Evolutionary conservation across 1,140 invertebrate genomes (phyloP).

Genomic region (Drosophila cardini): DNA sequence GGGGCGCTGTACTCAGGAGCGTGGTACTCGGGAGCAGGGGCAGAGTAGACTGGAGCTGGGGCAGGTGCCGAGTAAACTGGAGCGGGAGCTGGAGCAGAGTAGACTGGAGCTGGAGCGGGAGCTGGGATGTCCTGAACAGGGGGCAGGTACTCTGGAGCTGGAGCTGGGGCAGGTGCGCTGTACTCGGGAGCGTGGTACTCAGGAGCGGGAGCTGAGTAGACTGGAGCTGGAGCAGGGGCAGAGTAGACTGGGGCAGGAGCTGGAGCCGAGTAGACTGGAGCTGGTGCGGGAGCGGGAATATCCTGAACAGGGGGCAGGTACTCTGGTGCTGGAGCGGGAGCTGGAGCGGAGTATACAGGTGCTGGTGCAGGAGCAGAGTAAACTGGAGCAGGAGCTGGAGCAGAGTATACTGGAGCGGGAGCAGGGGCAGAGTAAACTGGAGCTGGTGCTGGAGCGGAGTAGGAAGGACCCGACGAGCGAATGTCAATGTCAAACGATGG

Average conservation of each 20-base stretch:
- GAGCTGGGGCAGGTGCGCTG: conserved; percentile 45
- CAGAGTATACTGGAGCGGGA: conserved; percentile 44
- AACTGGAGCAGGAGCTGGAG: conserved; percentile 38
- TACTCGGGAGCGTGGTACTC: conserved; percentile 31
- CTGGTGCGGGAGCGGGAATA: conserved; percentile 37
- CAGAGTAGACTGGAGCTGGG: conserved; percentile 36
- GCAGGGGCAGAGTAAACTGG: conserved; percentile 56
- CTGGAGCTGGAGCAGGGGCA: conserved; percentile 40
- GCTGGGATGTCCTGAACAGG: conserved; percentile 51
- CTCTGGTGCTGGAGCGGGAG: conserved; percentile 48
- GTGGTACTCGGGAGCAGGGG: conserved; percentile 52
- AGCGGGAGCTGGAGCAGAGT: conserved; percentile 25
- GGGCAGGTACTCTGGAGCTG: conserved; percentile 35
- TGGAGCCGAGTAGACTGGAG: conserved; percentile 44
- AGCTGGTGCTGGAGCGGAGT: conserved; percentile 44
- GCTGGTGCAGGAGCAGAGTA: conserved; percentile 57
- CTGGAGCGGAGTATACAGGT: conserved; percentile 57
- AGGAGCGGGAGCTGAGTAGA: conserved; percentile 37
- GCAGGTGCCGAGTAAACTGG: conserved; percentile 35
- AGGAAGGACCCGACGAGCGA: conserved; percentile 50
- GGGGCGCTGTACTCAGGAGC: conserved; percentile 45
- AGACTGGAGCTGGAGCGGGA: conserved; percentile 37
- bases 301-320: conserved; percentile 35
- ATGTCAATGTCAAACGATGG: conserved; percentile 62
- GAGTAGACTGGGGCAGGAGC: conserved; percentile 42